Evolutionary conservation across 2,797 vertebrate genomes (phyloP).

Genomic region (Pagetopsis macropterus): DNA sequence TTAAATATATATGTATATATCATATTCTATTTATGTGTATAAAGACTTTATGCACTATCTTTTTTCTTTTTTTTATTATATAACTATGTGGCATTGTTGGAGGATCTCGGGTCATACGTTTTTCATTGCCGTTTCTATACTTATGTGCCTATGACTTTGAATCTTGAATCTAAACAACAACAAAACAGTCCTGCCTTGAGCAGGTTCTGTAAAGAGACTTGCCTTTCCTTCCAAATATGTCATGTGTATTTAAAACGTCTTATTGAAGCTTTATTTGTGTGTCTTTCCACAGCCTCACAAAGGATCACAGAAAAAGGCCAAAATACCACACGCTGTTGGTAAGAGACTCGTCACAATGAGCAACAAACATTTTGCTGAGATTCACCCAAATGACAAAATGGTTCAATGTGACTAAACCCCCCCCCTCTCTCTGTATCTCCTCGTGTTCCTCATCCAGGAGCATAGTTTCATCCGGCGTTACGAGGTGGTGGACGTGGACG

Average conservation of each 20-base stretch:
- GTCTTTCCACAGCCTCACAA: constrained; percentile 90
- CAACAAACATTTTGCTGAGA: neutral
- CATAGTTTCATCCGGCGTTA: constrained; percentile 93
- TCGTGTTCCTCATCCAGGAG: constrained; percentile 79
- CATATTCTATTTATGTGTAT: too few species aligned
- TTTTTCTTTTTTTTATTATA: too few species aligned
- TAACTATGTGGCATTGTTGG: too few species aligned
- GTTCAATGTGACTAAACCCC: neutral
- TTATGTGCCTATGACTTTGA: too few species aligned
- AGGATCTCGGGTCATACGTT: too few species aligned
- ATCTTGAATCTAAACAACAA: too few species aligned
- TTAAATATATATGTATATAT: too few species aligned
- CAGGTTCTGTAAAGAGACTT: neutral
- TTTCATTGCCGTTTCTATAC: too few species aligned
- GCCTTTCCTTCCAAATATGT: neutral
- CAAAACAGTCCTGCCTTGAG: too few species aligned
- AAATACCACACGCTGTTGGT: constrained; percentile 98
- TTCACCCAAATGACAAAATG: neutral
- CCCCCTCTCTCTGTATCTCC: neutral
- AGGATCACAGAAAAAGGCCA: constrained; percentile 99
- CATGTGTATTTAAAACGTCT: too few species aligned
- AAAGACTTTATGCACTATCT: too few species aligned
- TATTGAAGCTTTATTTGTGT: constrained; percentile 8
- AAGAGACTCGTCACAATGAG: constrained; percentile 60
- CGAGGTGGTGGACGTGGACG: constrained; percentile 93